These are phyloP conservation scores for Eolophus roseicapilla DNA, from an alignment of 2,113 vertebrate species.

Conservation along the genomic window DNA sequence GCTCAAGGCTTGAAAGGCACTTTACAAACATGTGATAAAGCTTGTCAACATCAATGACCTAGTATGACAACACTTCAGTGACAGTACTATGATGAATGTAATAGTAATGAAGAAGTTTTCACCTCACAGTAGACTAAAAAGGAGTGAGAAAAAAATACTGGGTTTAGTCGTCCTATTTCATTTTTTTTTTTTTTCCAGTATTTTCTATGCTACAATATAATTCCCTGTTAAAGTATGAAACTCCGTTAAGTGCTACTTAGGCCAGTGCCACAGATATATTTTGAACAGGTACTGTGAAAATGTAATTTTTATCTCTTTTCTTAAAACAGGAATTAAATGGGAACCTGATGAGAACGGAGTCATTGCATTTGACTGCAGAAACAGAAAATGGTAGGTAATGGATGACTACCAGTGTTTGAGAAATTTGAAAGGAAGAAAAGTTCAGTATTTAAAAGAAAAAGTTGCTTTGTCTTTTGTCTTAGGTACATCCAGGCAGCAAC, in stretches of 20 bases:
- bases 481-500: conserved; percentile 99
- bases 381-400: conserved; percentile 91
- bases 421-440: background rate
- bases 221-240: background rate
- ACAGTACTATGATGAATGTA: background rate
- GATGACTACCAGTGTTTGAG: background rate
- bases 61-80: background rate
- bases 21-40: background rate
- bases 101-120: background rate
- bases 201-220: background rate
- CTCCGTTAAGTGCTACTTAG: conserved; percentile 2
- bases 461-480: background rate
- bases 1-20: background rate
- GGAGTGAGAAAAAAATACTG: background rate
- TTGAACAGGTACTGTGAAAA: background rate
- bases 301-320: background rate
- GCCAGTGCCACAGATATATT: background rate
- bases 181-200: background rate
- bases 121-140: background rate
- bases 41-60: background rate
- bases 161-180: background rate
- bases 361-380: conserved; percentile 97
- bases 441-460: background rate
- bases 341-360: conserved; percentile 97
- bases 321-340: conserved; percentile 91